These are phyloP conservation scores for Nomada goodeniana DNA, from an alignment of 2,888 invertebrate species.

Conservation along the genomic window DNA sequence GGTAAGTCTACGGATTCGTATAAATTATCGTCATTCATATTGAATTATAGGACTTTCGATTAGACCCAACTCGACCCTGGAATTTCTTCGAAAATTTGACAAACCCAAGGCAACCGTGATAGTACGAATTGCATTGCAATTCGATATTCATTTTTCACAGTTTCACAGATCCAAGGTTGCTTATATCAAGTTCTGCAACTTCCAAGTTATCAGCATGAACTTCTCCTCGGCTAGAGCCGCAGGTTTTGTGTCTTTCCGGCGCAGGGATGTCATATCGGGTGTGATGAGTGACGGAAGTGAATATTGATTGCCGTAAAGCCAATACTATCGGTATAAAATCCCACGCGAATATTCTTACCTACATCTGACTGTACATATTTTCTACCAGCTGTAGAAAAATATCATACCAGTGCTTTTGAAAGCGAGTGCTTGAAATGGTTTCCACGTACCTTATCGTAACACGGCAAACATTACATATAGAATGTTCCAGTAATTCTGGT, in stretches of 20 bases:
- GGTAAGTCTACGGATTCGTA: too few species aligned
- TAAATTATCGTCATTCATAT: too few species aligned
- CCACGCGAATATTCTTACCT: not conserved
- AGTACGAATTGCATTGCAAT: not conserved
- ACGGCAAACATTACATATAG: not conserved
- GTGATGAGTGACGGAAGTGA: constrained; percentile 16
- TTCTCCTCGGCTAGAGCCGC: not conserved
- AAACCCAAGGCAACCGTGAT: too few species aligned
- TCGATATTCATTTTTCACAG: too few species aligned
- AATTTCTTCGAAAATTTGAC: too few species aligned
- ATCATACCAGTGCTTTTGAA: not conserved
- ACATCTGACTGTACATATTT: not conserved
- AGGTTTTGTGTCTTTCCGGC: not conserved
- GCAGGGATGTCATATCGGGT: constrained; percentile 9
- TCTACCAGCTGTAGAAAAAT: constrained; percentile 1
- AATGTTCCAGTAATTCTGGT: too few species aligned
- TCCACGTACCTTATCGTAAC: not conserved
- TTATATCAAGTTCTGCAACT: not conserved
- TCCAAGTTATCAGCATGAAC: not conserved
- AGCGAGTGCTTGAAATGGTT: constrained; percentile 6
- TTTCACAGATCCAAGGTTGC: not conserved
- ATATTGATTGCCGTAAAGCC: constrained; percentile 20
- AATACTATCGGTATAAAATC: constrained; percentile 24
- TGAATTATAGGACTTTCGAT: too few species aligned
- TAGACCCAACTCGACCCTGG: too few species aligned